Evolutionary conservation across 2,888 invertebrate species (phyloP), one percentile per base, ranked within the genome.

Genomic region (Thymelicus lineola): DNA sequence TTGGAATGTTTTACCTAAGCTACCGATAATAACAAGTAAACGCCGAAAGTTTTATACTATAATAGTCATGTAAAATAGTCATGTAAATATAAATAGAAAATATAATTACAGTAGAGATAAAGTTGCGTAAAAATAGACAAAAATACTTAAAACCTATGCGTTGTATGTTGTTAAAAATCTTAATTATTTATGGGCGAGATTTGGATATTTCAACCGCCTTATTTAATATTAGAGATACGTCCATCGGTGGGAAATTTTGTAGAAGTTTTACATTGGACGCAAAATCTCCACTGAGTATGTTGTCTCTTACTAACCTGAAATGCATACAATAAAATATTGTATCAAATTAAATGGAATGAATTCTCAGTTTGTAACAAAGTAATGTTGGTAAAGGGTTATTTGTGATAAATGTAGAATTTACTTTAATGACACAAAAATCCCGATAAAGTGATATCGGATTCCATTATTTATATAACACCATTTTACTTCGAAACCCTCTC

Each of bases 211-310:
- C 95, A 3, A 95, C 96, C 38, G 98, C 97, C 85, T 96, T 97
- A 46, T 96, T 96, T 72, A 98, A 92, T 74, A 98, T 97, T 76
- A 96, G 94, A 75, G 97, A 97, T 36, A 98, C 97, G 86, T 98
- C 98, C 94, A 97, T 97, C 14, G 97, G 96, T 68, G 98, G 98
- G 86, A 97, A 98, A 85, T 97, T 98, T 94, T 99, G 99, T 38
- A 99, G 93, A 12, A 99, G 93, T 89, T 99, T 99, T 63, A 99
- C 97, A 90, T 98, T 98, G 38, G 96, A 95, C 65, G 99, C 97
- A 90, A 99, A 99, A 88, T 99, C 99, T 66, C 97, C 97, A 68
- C 92, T 94, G 68, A 99, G 91, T 73, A 99, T 94, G 77, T 97
- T 96, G 63, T 98, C 96, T 83, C 97, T 95, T 75, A 98, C 93